Evolutionary conservation across 2,113 vertebrate genomes (phyloP).

Genomic region (Gracilinanus agilis): DNA sequence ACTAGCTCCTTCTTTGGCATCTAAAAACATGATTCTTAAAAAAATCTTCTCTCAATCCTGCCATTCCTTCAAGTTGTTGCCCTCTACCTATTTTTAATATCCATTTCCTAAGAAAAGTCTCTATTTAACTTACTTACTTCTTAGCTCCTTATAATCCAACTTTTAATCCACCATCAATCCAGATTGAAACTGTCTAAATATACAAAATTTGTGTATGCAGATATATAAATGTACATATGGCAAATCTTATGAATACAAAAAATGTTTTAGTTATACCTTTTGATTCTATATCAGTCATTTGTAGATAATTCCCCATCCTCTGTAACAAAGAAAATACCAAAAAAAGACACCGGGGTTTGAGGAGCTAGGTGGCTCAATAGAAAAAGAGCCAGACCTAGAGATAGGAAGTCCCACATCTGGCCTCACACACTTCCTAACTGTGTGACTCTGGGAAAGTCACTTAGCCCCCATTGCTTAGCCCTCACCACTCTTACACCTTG

Average conservation of each 20-base stretch:
- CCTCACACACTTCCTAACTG: no score
- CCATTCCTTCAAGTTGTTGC: not conserved
- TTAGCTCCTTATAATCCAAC: not conserved
- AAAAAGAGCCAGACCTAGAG: no score
- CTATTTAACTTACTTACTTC: not conserved
- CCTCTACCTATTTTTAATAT: not conserved
- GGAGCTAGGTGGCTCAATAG: no score
- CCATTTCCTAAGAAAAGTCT: not conserved
- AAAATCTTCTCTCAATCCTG: not conserved
- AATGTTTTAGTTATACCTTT: not conserved
- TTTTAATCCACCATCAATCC: not conserved
- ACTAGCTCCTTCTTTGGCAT: not conserved
- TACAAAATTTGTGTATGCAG: not conserved
- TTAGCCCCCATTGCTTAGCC: no score
- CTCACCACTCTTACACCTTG: no score
- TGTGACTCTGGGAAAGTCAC: no score
- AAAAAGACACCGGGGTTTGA: no score
- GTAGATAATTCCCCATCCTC: not conserved
- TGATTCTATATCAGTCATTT: not conserved
- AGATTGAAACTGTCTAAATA: not conserved
- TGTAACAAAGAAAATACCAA: no score
- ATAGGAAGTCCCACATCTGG: no score
- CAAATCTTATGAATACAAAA: not conserved
- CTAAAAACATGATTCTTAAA: not conserved
- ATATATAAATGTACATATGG: not conserved